Percentiles rank a stretch among this genome's conserved stretches.
These are phyloP conservation scores for Prosapia bicincta DNA, from an alignment of 2,888 invertebrate species.

Conservation along the genomic window DNA sequence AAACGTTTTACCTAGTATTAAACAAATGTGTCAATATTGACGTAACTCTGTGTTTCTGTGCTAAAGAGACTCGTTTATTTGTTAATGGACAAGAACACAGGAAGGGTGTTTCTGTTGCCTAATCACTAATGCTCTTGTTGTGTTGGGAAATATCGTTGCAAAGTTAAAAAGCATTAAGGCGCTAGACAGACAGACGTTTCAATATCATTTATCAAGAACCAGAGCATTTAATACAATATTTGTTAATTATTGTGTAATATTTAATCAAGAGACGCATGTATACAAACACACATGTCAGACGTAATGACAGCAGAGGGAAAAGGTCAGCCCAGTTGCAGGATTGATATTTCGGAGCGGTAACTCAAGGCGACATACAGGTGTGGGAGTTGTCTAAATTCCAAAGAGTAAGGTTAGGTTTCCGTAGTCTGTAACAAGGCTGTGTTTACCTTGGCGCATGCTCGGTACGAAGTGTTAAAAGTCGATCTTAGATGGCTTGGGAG, in stretches of 20 bases:
- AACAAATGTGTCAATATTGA: no score
- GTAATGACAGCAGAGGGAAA: not conserved
- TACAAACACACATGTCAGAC: not conserved
- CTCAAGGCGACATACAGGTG: not conserved
- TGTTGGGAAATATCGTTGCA: not conserved
- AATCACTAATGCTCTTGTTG: not conserved
- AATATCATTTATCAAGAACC: not conserved
- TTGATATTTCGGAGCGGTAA: not conserved
- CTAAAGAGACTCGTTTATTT: no score
- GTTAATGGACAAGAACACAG: not conserved
- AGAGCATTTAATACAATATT: not conserved
- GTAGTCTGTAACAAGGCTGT: not conserved
- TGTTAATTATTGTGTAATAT: conserved; percentile 2
- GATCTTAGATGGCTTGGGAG: not conserved
- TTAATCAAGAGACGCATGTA: not conserved
- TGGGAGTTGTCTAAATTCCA: conserved; percentile 2
- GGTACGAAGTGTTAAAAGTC: not conserved
- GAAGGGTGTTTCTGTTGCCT: not conserved
- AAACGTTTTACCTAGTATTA: no score
- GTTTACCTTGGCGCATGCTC: conserved; percentile 2
- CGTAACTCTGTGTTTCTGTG: no score
- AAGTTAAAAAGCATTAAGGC: not conserved
- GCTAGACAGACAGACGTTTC: not conserved
- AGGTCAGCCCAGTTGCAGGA: not conserved
- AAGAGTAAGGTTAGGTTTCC: not conserved